Conservation (phyloP, 2,113 vertebrate genomes). For the Zosterops lateralis region DNA sequence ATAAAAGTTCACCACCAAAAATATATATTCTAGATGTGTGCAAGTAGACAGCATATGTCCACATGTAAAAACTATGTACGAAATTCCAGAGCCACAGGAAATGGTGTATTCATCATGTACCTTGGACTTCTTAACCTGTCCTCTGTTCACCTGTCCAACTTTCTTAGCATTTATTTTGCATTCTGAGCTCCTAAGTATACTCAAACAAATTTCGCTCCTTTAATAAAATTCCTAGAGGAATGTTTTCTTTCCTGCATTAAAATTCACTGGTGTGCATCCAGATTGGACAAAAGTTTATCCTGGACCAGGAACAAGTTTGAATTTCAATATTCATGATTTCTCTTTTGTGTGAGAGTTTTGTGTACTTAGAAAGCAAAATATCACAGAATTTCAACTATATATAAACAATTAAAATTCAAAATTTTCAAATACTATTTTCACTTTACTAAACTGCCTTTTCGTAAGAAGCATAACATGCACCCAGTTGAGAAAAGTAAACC, state of each 20-base stretch:
- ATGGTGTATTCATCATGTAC: rapidly evolving
- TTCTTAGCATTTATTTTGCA: not conserved
- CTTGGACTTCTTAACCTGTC: not conserved
- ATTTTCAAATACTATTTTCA: not conserved
- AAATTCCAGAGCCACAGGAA: not conserved
- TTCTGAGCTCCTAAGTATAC: not conserved
- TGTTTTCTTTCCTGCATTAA: not conserved
- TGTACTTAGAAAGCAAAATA: not conserved
- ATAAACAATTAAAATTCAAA: not conserved
- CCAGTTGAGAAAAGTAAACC: not conserved
- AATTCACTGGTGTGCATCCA: not conserved
- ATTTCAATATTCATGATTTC: not conserved
- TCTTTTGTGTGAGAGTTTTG: not conserved
- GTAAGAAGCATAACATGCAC: not conserved
- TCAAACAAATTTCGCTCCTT: not conserved
- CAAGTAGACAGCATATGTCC: not conserved
- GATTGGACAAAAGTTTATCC: not conserved
- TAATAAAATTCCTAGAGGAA: not conserved
- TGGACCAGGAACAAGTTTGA: not conserved
- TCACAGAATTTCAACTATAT: not conserved
- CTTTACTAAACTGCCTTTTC: not conserved
- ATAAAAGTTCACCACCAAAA: not conserved
- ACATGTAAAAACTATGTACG: not conserved
- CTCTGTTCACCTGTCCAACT: not conserved
- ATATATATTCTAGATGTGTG: not conserved